Evolutionary conservation across 2,797 vertebrate genomes (phyloP).

Genomic region (Ambastaia sidthimunki): DNA sequence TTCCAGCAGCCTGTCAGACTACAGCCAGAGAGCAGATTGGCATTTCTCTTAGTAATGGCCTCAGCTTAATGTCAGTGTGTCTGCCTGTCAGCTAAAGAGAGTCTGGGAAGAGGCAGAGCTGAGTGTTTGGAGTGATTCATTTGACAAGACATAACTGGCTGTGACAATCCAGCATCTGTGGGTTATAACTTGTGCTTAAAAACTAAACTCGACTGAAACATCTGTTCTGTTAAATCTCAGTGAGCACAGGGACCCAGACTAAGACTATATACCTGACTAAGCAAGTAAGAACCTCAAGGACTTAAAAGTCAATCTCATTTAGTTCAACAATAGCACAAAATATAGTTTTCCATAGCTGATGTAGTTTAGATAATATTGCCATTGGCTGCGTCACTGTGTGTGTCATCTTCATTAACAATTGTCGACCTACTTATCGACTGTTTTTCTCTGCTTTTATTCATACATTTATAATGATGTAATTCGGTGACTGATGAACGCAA

Average conservation of each 20-base stretch:
- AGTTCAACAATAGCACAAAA: not conserved
- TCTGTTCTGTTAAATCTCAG: not conserved
- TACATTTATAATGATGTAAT: constrained; percentile 51
- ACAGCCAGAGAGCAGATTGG: not conserved
- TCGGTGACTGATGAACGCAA: constrained; percentile 44
- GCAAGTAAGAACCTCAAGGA: not conserved
- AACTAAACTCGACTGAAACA: not conserved
- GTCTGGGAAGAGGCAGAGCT: not conserved
- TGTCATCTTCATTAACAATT: constrained; percentile 1
- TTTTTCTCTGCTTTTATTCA: constrained; percentile 8
- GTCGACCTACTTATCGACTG: constrained; percentile 34
- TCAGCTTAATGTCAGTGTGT: constrained; percentile 19
- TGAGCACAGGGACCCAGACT: not conserved
- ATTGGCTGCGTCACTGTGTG: not conserved
- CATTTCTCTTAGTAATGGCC: constrained; percentile 21
- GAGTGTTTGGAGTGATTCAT: constrained; percentile 14
- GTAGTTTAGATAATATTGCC: not conserved
- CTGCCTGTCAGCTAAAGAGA: constrained; percentile 20
- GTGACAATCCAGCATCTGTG: not conserved
- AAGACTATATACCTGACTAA: constrained; percentile 5
- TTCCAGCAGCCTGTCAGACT: constrained; percentile 1
- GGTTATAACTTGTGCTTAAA: constrained; percentile 5
- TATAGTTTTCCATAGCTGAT: not conserved
- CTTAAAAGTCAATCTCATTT: not conserved
- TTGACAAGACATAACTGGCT: constrained; percentile 7